Evolutionary conservation across 2,113 vertebrate genomes (phyloP).

Genomic region (Neotoma lepida): DNA sequence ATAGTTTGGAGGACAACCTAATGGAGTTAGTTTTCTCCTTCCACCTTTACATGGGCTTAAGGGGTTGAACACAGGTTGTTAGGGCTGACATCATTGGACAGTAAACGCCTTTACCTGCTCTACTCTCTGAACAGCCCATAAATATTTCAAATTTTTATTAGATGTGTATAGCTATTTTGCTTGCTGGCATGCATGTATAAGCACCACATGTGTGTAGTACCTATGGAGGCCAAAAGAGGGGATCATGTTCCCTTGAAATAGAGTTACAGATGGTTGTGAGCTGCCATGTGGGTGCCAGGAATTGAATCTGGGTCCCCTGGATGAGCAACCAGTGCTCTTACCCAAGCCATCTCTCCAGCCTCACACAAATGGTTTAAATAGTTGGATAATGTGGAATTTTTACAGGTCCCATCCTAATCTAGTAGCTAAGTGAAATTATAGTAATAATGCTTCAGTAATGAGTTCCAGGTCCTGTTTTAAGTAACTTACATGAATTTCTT

Average conservation of each 20-base stretch:
- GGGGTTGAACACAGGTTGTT: not conserved
- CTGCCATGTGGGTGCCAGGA: not conserved
- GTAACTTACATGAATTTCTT: not conserved
- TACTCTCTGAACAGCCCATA: not conserved
- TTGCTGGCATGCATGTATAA: not conserved
- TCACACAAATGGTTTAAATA: not conserved
- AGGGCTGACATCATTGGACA: not conserved
- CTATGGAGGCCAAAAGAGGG: not conserved
- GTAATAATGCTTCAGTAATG: not conserved
- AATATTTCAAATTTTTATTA: not conserved
- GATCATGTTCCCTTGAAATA: not conserved
- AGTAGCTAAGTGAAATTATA: not conserved
- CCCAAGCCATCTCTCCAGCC: not conserved
- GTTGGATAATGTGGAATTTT: not conserved
- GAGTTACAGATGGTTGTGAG: not conserved
- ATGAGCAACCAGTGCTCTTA: not conserved
- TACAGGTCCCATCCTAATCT: not conserved
- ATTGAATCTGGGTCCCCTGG: not conserved
- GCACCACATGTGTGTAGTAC: not conserved
- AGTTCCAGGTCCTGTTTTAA: conserved; percentile 7
- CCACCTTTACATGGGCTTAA: not conserved
- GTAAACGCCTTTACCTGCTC: not conserved
- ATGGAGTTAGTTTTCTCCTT: not conserved
- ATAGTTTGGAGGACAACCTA: not conserved
- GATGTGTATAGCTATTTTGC: not conserved